Conservation (phyloP, 2,888 invertebrate species). For the Pyrrhia umbra region DNA sequence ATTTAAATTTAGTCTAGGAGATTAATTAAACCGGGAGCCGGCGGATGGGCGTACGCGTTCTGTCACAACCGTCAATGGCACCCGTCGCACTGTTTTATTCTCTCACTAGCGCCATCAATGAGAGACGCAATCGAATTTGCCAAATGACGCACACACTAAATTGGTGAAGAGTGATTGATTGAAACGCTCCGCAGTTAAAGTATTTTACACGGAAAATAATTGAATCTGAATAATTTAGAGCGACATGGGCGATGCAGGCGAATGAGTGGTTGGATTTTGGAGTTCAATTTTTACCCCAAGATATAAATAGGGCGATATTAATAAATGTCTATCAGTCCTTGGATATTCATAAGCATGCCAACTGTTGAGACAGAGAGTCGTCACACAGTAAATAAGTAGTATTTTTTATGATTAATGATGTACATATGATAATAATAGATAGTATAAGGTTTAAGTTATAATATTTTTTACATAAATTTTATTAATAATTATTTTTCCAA, state of each 20-base stretch:
- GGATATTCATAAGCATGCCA: slow-evolving; percentile 51
- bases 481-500: slow-evolving; percentile 4
- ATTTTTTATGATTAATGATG: no score
- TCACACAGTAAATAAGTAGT: slow-evolving; percentile 35
- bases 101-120: slow-evolving; percentile 80
- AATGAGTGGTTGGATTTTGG: slow-evolving; percentile 43
- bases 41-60: slow-evolving; percentile 73
- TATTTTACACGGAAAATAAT: slow-evolving; percentile 81
- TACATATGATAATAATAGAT: no score
- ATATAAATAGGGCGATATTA: slow-evolving; percentile 54
- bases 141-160: slow-evolving; percentile 86
- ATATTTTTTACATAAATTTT: neutral
- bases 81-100: slow-evolving; percentile 85
- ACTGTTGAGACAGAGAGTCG: slow-evolving; percentile 49
- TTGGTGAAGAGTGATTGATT: slow-evolving; percentile 87
- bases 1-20: slow-evolving; percentile 86
- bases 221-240: slow-evolving; percentile 80
- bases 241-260: slow-evolving; percentile 58
- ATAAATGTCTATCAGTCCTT: slow-evolving; percentile 51
- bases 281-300: slow-evolving; percentile 45
- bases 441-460: no score
- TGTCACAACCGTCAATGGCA: slow-evolving; percentile 85
- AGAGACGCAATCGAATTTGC: slow-evolving; percentile 86
- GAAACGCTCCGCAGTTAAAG: slow-evolving; percentile 78
- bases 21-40: slow-evolving; percentile 82